Percentiles rank a stretch among this genome's conserved stretches.
Conservation (phyloP, 2,888 invertebrate species). For the Mayetiola destructor region DNA sequence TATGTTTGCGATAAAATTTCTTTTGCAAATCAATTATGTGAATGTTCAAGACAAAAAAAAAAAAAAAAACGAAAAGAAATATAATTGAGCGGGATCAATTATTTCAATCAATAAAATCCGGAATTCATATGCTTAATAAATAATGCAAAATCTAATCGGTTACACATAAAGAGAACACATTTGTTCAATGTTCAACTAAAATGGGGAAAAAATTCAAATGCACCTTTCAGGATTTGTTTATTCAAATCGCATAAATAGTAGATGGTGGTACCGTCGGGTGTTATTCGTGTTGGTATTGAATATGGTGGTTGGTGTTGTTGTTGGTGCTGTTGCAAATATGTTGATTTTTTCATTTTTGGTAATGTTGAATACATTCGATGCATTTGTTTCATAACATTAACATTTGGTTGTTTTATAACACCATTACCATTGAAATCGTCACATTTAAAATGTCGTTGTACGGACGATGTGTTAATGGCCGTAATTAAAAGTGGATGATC, state of each 20-base stretch:
- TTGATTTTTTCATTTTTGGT: slow-evolving; percentile 26
- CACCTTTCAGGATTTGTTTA: slow-evolving; percentile 42
- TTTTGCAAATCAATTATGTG: too few species aligned
- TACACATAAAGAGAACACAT: too few species aligned
- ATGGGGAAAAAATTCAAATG: slow-evolving; percentile 18
- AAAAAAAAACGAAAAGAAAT: not conserved
- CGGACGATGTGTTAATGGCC: too few species aligned
- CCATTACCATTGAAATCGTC: not conserved
- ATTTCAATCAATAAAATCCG: too few species aligned
- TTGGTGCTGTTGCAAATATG: slow-evolving; percentile 21
- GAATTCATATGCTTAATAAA: too few species aligned
- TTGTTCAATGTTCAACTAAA: not conserved
- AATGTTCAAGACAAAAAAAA: not conserved
- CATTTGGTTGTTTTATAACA: not conserved
- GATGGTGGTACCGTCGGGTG: slow-evolving; percentile 70
- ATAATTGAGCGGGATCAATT: not conserved
- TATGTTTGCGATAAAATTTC: too few species aligned
- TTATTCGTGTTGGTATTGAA: slow-evolving; percentile 57
- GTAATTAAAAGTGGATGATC: not conserved
- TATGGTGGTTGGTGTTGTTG: slow-evolving; percentile 27
- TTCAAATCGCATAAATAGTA: slow-evolving; percentile 80
- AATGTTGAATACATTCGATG: slow-evolving; percentile 27
- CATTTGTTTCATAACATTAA: slow-evolving; percentile 19
- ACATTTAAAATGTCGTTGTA: too few species aligned
- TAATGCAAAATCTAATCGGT: too few species aligned